A percentile compares a stretch with the other conserved stretches of the same genome.
These are phyloP conservation scores for Pocota personata DNA, from an alignment of 2,888 invertebrate species.

Conservation along the genomic window DNA sequence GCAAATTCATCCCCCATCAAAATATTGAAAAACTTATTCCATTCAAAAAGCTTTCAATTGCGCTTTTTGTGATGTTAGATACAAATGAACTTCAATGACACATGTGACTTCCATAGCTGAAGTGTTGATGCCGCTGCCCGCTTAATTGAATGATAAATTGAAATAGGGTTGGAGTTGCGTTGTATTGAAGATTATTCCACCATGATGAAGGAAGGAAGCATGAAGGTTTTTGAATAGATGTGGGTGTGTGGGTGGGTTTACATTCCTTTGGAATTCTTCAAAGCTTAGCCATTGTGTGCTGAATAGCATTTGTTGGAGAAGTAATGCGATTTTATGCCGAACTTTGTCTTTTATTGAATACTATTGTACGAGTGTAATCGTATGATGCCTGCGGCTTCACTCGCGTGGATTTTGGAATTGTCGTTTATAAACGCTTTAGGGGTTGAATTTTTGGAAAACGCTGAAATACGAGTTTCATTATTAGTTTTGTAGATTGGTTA, in stretches of 20 bases:
- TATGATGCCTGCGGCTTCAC: too few species aligned
- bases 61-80: not conserved
- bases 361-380: too few species aligned
- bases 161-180: not conserved
- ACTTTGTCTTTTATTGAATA: too few species aligned
- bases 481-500: too few species aligned
- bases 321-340: not conserved
- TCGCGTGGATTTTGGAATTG: too few species aligned
- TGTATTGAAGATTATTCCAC: not conserved
- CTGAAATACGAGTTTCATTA: too few species aligned
- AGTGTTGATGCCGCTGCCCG: not conserved
- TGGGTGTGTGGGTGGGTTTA: not conserved
- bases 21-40: not conserved
- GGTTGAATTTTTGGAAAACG: too few species aligned
- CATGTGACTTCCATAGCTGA: not conserved
- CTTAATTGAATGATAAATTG: conserved; percentile 5
- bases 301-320: not conserved
- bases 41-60: conserved; percentile 18
- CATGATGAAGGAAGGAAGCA: not conserved
- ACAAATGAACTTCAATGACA: not conserved
- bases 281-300: not conserved
- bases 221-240: not conserved
- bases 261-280: not conserved
- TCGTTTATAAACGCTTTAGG: too few species aligned
- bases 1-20: not conserved